Base-by-base conservation (phyloP, 2,113 vertebrate genomes). In the Podarcis muralis region DNA sequence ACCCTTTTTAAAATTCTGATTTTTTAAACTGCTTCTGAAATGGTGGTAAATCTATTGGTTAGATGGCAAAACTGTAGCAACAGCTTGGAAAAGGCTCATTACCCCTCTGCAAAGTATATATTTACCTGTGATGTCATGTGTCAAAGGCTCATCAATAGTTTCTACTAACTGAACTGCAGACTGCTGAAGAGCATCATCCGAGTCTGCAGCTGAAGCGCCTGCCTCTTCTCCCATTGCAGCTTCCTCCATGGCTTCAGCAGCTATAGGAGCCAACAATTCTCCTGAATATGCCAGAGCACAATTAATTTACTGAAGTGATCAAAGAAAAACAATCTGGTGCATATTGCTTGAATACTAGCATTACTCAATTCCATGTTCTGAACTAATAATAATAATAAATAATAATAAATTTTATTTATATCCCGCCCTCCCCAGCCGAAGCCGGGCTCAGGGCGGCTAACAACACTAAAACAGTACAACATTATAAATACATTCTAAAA, bases 81-180 rank as follows among this genome's bases (percentile, higher is more conserved):
- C 4, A 43, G 27, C 80, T 78, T 83, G 59, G 53, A 72, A 37
- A 37, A 40, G 40, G 22, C 32, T 18, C 23, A 20, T n/a, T 5
- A 65, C 4, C 20, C 1, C 81, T n/a, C 80, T 89, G 35, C 89
- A 48, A 92, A 96, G 77, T 90, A 93, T 69, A 90, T 2, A 91
- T 85, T 96, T 98, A 98, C 98, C 98, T 97, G 98, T 96, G 90
- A 99, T 98, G 92, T 99, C 99, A 62, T 98, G 98, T 68, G 98
- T 97, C 94, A 99, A 96, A 85, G 98, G 98, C 86, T 99, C 99
- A 76, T 99, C 99, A 13, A 99, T 98, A 84, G 98, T 98, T 94
- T 99, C 99, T 62, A 98, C 97, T 87, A 99, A 95, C 15, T 98
- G 98, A 88, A 98, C 97, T 16, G 98, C 93, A 18, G 98, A 92